Conservation (phyloP, 2,113 vertebrate species). For the Hemichromis elongatus region DNA sequence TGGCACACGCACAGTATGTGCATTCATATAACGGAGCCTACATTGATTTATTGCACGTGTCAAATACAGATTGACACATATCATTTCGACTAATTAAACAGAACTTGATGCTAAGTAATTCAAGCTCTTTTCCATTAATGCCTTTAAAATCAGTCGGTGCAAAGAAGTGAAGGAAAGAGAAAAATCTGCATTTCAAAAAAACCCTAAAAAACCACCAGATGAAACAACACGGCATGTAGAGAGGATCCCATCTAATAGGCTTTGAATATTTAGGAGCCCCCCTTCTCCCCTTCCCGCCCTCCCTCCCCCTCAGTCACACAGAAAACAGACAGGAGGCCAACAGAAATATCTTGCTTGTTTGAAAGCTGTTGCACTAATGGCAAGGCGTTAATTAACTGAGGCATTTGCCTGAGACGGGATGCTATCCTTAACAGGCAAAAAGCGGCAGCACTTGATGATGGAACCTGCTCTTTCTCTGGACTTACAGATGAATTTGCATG, state of each 20-base stretch:
- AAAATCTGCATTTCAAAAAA: constrained; percentile 67
- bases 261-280: constrained; percentile 61
- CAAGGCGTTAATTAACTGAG: constrained; percentile 58
- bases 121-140: constrained; percentile 38
- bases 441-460: constrained; percentile 31
- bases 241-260: constrained; percentile 60
- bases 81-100: constrained; percentile 58
- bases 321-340: constrained; percentile 50
- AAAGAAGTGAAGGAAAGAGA: constrained; percentile 54
- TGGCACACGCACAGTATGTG: background rate
- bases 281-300: background rate
- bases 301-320: constrained; percentile 1
- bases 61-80: constrained; percentile 53
- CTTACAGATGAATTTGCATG: constrained; percentile 44
- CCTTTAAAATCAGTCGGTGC: constrained; percentile 59
- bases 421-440: constrained; percentile 46
- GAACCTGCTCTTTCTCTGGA: constrained; percentile 43
- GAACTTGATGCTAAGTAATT: constrained; percentile 59
- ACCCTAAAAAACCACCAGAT: constrained; percentile 38
- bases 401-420: constrained; percentile 45
- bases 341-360: constrained; percentile 58
- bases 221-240: constrained; percentile 59
- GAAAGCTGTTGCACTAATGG: constrained; percentile 61
- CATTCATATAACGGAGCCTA: background rate
- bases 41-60: constrained; percentile 3